Conservation (phyloP, 2,113 vertebrate genomes). For the Nyctereutes procyonoides region DNA sequence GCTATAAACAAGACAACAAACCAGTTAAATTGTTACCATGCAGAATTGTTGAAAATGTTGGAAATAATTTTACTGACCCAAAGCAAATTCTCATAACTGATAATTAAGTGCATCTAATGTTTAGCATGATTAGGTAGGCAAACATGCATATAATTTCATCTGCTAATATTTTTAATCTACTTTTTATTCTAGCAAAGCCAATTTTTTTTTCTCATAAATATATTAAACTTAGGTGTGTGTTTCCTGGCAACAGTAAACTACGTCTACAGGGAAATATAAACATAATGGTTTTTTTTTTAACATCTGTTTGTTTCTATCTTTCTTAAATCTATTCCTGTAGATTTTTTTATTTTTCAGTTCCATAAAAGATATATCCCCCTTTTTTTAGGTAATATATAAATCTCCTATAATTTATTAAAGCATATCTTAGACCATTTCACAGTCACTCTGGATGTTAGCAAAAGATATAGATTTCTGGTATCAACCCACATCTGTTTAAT, state of each 20-base stretch:
- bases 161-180: neutral
- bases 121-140: neutral
- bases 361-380: neutral
- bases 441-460: neutral
- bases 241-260: neutral
- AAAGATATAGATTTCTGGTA: neutral
- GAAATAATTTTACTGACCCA: neutral
- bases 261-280: neutral
- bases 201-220: neutral
- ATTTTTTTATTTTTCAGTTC: neutral
- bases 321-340: neutral
- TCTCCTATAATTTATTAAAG: neutral
- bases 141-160: neutral
- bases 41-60: neutral
- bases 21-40: neutral
- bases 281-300: too few species aligned
- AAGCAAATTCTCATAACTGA: neutral
- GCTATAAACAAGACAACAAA: neutral
- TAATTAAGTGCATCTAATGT: neutral
- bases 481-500: neutral
- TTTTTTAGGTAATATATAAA: neutral
- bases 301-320: neutral
- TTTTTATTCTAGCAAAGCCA: neutral
- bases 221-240: neutral
- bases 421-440: neutral